Percentiles rank a stretch among this genome's conserved stretches.
These are phyloP conservation scores for Platysternon megacephalum DNA, from an alignment of 2,113 vertebrate genomes.

Conservation along the genomic window DNA sequence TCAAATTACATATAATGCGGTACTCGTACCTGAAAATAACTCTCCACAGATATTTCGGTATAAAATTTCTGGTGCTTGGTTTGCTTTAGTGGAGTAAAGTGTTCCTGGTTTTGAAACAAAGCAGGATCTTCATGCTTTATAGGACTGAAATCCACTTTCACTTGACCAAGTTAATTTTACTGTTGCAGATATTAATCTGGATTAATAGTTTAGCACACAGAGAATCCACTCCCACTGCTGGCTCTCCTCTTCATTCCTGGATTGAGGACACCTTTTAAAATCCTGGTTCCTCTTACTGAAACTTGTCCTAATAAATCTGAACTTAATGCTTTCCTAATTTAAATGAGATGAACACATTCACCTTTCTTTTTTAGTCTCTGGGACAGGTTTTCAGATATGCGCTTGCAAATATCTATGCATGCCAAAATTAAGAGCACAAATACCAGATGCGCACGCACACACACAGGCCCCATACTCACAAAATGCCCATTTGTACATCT, in stretches of 20 bases:
- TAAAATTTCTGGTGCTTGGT: neutral
- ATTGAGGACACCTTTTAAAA: neutral
- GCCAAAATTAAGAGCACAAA: neutral
- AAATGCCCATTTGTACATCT: neutral
- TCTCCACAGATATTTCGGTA: neutral
- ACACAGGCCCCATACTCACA: neutral
- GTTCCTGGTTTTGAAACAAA: neutral
- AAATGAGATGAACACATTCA: neutral
- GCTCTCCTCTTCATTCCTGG: neutral
- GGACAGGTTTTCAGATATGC: neutral
- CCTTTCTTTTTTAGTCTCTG: neutral
- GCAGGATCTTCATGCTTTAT: neutral
- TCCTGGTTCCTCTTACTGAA: neutral
- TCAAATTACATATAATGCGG: too few species aligned
- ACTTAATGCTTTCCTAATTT: neutral
- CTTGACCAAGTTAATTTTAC: neutral
- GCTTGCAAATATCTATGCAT: neutral
- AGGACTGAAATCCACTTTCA: neutral
- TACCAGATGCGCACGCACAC: neutral
- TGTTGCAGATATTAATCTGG: neutral
- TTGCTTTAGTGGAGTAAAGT: neutral
- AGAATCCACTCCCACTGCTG: neutral
- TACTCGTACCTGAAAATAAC: neutral
- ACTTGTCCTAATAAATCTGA: neutral
- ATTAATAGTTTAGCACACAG: neutral